These are phyloP conservation scores for Otus sunia DNA, from an alignment of 2,113 vertebrate species.

Conservation along the genomic window DNA sequence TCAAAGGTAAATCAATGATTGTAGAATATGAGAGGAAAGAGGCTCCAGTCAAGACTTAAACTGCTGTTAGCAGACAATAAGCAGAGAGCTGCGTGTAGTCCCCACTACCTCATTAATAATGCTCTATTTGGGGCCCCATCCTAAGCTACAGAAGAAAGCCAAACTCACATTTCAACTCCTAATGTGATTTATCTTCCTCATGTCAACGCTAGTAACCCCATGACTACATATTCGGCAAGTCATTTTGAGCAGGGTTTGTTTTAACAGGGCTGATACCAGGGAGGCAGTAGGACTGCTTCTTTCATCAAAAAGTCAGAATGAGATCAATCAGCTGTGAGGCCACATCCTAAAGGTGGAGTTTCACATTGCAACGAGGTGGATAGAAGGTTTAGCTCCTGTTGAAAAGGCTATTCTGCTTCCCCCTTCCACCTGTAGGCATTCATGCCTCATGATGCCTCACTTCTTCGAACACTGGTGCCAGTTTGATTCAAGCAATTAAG, in stretches of 20 bases:
- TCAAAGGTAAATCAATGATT: constrained; percentile 41
- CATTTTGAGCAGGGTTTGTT: not conserved
- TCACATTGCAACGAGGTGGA: not conserved
- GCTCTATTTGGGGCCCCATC: not conserved
- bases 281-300: not conserved
- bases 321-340: not conserved
- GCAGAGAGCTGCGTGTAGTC: not conserved
- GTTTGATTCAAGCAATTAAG: not conserved
- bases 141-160: not conserved
- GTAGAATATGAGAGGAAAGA: constrained; percentile 10
- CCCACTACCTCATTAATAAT: not conserved
- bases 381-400: not conserved
- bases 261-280: not conserved
- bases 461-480: not conserved
- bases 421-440: not conserved
- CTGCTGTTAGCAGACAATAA: constrained; percentile 41
- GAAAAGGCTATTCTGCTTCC: not conserved
- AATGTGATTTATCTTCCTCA: not conserved
- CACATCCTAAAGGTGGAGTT: not conserved
- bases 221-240: not conserved
- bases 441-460: not conserved
- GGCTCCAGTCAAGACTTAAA: constrained; percentile 6
- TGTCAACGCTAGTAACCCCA: not conserved
- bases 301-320: not conserved
- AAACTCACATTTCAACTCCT: not conserved